Evolutionary conservation across 2,888 invertebrate species (phyloP), one percentile per base, ranked within the genome.

Genomic region (Acronicta leporina): DNA sequence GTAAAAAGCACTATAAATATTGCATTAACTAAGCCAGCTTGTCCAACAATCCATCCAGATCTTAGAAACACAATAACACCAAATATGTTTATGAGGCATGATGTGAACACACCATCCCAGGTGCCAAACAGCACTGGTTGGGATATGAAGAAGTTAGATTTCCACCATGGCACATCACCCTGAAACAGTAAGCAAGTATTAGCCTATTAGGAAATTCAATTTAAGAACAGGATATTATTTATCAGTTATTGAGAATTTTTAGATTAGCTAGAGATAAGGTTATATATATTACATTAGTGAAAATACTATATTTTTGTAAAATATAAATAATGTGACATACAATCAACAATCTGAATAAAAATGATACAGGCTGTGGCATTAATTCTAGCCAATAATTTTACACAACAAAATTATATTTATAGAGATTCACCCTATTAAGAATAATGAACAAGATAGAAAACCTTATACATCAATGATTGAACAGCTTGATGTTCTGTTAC

Each of bases 101-200:
- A 98, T 56, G 99, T 99, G 88, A 99, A 99, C 8, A 99, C 99
- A 70, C 99, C 99, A 92, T 99, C 99, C 98, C 98, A 99, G 0
- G 99, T 98, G 13, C 99, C 99, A 94, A 99, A 99, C 52, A 99
- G 94, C 54, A 99, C 97, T 38, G 98, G 99, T 89, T 99, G 98
- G 35, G 98, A 98, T 90, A 99, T 97, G 87, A 99, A 98, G 91
- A 99, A 99, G 87, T 99, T 98, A 33, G 98, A 97, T 91, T 98
- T 98, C 98, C 98, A 99, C 99, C 99, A 99, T 51, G 98, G 98
- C 73, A 96, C 96, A 82, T 97, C 96, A 73, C 96, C 97, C 97
- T 97, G 87, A 62, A 94, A 81, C 50, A 59, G 20, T 48, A 20
- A 59, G 20, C 45, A 20, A 20, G 20, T 20, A 20, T 20, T 20